phyloP scores from a whole-genome alignment of 2,113 vertebrate species.

The Phaetusa simplex region DNA sequence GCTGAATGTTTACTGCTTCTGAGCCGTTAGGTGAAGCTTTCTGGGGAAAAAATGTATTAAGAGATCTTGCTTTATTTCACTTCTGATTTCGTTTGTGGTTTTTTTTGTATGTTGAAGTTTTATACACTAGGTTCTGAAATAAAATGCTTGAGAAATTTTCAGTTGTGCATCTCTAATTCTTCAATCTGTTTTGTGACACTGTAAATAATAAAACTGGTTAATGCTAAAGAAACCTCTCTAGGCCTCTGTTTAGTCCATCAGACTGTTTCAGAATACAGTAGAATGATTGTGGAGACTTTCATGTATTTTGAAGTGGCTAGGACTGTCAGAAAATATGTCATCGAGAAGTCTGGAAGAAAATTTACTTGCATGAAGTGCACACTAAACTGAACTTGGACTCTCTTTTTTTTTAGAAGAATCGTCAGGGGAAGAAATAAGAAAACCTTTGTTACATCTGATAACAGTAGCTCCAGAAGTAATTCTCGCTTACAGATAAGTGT shows the following conservation, averaged over 20 bases:
- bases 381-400: neutral
- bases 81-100: neutral
- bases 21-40: conserved; percentile 54
- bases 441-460: neutral
- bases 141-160: conserved; percentile 40
- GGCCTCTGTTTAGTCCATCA: neutral
- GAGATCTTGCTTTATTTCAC: conserved; percentile 29
- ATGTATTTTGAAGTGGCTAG: neutral
- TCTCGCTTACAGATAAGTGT: neutral
- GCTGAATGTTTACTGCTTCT: conserved; percentile 49
- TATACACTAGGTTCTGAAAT: conserved; percentile 56
- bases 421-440: neutral
- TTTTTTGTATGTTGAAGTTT: conserved; percentile 58
- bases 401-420: neutral
- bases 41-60: neutral
- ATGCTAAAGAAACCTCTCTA: neutral
- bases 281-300: neutral
- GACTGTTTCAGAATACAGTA: neutral
- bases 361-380: neutral
- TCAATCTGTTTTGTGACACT: neutral
- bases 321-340: neutral
- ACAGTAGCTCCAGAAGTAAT: neutral
- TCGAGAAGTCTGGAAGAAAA: neutral
- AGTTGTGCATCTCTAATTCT: conserved; percentile 3
- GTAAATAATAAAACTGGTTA: neutral